These are phyloP conservation scores for Chiroxiphia lanceolata DNA, from an alignment of 2,797 vertebrate species.

Conservation along the genomic window DNA sequence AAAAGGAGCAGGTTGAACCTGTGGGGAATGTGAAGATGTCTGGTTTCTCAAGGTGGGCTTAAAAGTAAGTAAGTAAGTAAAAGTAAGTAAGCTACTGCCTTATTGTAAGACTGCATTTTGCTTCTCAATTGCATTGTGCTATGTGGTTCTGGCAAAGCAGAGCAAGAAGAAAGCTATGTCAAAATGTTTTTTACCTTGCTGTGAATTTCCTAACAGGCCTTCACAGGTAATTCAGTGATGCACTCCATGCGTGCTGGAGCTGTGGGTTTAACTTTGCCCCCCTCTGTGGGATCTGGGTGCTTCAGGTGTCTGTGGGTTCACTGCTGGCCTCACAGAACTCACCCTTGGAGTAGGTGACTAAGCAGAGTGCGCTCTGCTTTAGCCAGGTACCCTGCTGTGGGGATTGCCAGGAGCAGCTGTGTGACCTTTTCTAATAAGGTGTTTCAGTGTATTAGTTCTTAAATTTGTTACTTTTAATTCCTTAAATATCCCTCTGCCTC, in stretches of 20 bases:
- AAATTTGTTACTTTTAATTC: background rate
- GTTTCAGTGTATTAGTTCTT: background rate
- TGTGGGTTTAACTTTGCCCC: background rate
- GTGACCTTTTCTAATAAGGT: background rate
- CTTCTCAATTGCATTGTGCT: background rate
- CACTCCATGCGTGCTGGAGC: accelerated
- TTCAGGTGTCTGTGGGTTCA: background rate
- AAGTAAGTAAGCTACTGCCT: background rate
- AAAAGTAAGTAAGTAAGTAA: accelerated
- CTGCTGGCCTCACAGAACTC: background rate
- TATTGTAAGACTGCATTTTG: background rate
- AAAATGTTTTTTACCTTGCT: background rate
- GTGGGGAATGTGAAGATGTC: accelerated
- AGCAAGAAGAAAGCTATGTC: accelerated
- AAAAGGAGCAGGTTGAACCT: background rate
- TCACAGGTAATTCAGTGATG: background rate
- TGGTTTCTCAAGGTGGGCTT: background rate
- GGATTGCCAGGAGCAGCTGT: background rate
- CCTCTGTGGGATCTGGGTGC: background rate
- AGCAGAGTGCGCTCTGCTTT: background rate
- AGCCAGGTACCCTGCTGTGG: background rate
- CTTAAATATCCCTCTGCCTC: background rate
- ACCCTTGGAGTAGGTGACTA: background rate
- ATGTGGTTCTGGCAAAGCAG: background rate
- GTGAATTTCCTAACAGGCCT: background rate